These are phyloP conservation scores for Antedon mediterranea DNA, from an alignment of 53 echinoderm and acorn worm genomes.

Conservation along the genomic window DNA sequence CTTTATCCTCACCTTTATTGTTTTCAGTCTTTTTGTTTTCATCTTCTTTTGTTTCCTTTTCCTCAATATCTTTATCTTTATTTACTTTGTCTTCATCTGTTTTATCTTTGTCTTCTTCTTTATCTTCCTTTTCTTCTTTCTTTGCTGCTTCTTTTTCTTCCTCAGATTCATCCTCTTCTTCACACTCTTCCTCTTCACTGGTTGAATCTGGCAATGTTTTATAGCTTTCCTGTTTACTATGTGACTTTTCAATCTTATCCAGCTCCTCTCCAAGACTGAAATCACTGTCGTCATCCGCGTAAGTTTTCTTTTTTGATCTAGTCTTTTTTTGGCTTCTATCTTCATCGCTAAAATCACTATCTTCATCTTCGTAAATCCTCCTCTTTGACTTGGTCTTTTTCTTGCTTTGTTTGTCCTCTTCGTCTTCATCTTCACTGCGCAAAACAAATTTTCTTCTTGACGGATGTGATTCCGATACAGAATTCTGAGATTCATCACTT, in stretches of 20 bases:
- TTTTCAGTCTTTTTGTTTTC: background rate
- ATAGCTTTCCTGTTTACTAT: background rate
- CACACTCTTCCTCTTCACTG: constrained; percentile 60
- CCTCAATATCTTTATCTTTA: constrained; percentile 4
- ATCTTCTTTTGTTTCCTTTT: background rate
- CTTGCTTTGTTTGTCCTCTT: constrained; percentile 7
- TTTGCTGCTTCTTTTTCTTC: constrained; percentile 22
- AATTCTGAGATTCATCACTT: background rate
- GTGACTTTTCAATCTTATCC: background rate
- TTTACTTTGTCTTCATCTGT: constrained; percentile 5
- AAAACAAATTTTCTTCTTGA: constrained; percentile 73
- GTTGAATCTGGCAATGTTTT: background rate
- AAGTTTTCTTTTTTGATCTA: constrained; percentile 13
- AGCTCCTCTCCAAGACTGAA: background rate
- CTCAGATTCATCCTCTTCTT: constrained; percentile 38
- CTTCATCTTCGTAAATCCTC: constrained; percentile 27
- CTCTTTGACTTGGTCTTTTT: constrained; percentile 15
- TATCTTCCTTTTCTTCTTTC: constrained; percentile 6
- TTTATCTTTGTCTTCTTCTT: constrained; percentile 6
- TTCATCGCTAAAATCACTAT: constrained; percentile 19
- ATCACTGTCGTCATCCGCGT: constrained; percentile 25
- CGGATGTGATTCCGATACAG: constrained; percentile 2
- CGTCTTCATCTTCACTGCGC: constrained; percentile 62
- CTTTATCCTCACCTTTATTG: background rate
- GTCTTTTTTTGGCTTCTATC: constrained; percentile 12